Base-by-base conservation (phyloP, 2,888 invertebrate genomes). In the Galerucella calmariensis region DNA sequence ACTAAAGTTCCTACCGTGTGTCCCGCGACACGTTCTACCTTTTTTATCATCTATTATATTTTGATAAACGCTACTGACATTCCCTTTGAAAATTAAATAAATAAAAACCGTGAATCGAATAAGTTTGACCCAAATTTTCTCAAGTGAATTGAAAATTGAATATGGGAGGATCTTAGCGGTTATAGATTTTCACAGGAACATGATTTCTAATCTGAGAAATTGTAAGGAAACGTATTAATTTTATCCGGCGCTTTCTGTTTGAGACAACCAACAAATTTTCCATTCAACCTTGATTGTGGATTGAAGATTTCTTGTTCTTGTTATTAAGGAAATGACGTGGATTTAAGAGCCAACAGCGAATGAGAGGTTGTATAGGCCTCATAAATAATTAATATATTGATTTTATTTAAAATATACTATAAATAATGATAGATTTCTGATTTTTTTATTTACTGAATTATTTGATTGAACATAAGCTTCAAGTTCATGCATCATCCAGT, bases 181-280 rank as follows among this genome's bases (percentile, higher is more conserved):
- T 66, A 74, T 74, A 74, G 74, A 74, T 74, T 74, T 67, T 62
- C 61, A 46, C 62, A 69, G 44, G 74, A 70, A 74, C 69, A 74
- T 44, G 67, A 74, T 66, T 74, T 70, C 74, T 67, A 74, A 74
- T 74, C 67, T 51, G 74, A 66, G 74, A 74, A 74, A 53, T 67
- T 67, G 74, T 74, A 74, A 74, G 74, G 70, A 74, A 70, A 44
- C 62, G 71, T 73, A 75, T 77, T 77, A 77, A 77, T 77, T 77
- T 70, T 70, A 73, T 70, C 73, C 56, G 27, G 27, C 56, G 58
- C 56, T 58, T 71, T 77, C 75, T 77, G 77, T 65, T 73, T 66
- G 72, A 71, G 73, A 77, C 77, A 75, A 77, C 68, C 75, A 72
- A 63, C 62, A 68, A 67, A 63, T 75, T 74, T 76, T 71, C 76